phyloP scores from a whole-genome alignment of 2,888 invertebrate genomes.

The Heliconius charithonia region DNA sequence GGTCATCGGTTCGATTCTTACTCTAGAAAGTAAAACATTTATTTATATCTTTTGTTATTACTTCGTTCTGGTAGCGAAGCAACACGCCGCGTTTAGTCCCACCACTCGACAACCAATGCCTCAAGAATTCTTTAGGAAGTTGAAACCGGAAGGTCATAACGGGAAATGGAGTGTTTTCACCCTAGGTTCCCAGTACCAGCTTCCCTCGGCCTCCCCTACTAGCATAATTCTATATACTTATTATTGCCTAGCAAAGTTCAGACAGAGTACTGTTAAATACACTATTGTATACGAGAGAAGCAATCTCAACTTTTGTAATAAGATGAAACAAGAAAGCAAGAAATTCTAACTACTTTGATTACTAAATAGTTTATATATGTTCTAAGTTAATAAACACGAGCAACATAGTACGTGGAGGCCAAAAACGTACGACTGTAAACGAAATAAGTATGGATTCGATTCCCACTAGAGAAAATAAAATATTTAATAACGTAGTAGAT shows the following conservation, averaged over 20 bases:
- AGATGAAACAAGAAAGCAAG: constrained; percentile 49
- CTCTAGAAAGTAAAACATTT: too few species aligned
- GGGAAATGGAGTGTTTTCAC: too few species aligned
- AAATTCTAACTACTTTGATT: constrained; percentile 43
- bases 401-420: not conserved
- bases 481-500: not conserved
- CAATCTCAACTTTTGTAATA: constrained; percentile 62
- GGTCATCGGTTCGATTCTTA: too few species aligned
- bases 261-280: constrained; percentile 32
- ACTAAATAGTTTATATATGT: constrained; percentile 33
- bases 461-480: not conserved
- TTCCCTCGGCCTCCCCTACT: too few species aligned
- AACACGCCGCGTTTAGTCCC: too few species aligned
- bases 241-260: constrained; percentile 3
- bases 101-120: too few species aligned
- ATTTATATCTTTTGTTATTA: too few species aligned
- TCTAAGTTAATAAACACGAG: constrained; percentile 35
- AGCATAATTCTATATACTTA: not conserved
- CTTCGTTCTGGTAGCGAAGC: too few species aligned
- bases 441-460: not conserved
- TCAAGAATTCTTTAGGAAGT: too few species aligned
- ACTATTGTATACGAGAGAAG: constrained; percentile 54
- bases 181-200: too few species aligned
- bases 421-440: not conserved
- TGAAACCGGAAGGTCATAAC: too few species aligned